phyloP scores from a whole-genome alignment of 2,888 invertebrate species.

The Zygaena filipendulae region DNA sequence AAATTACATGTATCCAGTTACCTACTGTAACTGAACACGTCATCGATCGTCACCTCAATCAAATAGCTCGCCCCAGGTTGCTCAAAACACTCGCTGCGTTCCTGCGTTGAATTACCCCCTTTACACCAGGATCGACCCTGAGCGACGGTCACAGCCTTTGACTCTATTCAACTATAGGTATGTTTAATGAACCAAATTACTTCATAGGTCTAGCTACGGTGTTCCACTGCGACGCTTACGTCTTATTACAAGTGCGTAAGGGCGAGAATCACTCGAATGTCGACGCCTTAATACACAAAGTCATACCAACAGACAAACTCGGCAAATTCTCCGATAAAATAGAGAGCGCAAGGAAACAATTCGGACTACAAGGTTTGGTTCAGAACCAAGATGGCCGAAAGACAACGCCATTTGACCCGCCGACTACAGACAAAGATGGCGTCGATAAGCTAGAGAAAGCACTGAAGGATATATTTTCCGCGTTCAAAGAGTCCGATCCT shows the following conservation, averaged over 20 bases:
- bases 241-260: slow-evolving; percentile 21
- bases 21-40: too few species aligned
- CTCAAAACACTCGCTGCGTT: too few species aligned
- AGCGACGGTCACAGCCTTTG: too few species aligned
- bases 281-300: slow-evolving; percentile 22
- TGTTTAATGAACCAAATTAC: too few species aligned
- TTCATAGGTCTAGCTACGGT: too few species aligned
- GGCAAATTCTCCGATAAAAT: slow-evolving; percentile 14
- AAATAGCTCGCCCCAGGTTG: too few species aligned
- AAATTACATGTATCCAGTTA: too few species aligned
- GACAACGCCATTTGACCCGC: slow-evolving; percentile 6
- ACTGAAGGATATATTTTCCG: slow-evolving; percentile 15
- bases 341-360: slow-evolving; percentile 16
- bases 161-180: too few species aligned
- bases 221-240: slow-evolving; percentile 15
- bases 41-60: too few species aligned
- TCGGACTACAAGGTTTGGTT: slow-evolving; percentile 12
- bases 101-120: too few species aligned
- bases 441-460: slow-evolving; percentile 15
- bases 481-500: not conserved
- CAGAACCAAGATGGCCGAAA: too few species aligned
- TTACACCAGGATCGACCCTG: too few species aligned
- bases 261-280: slow-evolving; percentile 21
- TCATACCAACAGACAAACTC: slow-evolving; percentile 11
- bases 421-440: slow-evolving; percentile 1